Percentiles rank a stretch among this genome's conserved stretches.
Conservation (phyloP, 1,140 invertebrate species). For the Myzus persicae region DNA sequence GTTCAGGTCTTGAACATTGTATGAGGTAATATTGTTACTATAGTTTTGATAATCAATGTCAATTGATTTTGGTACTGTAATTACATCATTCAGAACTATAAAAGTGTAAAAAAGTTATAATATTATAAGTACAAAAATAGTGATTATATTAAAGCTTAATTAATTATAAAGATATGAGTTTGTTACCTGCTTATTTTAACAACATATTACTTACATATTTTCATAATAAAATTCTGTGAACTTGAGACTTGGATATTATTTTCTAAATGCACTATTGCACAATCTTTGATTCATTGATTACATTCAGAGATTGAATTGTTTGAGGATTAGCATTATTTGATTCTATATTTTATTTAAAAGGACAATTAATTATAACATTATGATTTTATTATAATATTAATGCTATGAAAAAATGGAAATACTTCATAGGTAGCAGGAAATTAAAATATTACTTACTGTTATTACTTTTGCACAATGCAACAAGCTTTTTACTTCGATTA, state of each 20-base stretch:
- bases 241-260: background rate
- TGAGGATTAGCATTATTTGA: background rate
- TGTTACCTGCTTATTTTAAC: background rate
- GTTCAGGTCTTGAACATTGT: background rate
- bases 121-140: background rate
- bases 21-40: background rate
- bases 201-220: background rate
- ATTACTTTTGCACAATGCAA: background rate
- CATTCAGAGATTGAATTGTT: background rate
- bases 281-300: background rate
- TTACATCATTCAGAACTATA: background rate
- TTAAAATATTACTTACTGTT: background rate
- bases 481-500: background rate
- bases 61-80: background rate
- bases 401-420: background rate
- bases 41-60: background rate
- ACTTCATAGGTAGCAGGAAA: background rate
- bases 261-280: background rate
- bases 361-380: conserved; percentile 1
- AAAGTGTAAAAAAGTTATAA: background rate
- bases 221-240: background rate
- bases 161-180: background rate
- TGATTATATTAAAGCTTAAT: background rate
- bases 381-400: conserved; percentile 10
- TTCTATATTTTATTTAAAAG: background rate